A percentile compares a stretch with the other conserved stretches of the same genome.
Conservation (phyloP, 2,888 invertebrate genomes). For the Hecatera dysodea region DNA sequence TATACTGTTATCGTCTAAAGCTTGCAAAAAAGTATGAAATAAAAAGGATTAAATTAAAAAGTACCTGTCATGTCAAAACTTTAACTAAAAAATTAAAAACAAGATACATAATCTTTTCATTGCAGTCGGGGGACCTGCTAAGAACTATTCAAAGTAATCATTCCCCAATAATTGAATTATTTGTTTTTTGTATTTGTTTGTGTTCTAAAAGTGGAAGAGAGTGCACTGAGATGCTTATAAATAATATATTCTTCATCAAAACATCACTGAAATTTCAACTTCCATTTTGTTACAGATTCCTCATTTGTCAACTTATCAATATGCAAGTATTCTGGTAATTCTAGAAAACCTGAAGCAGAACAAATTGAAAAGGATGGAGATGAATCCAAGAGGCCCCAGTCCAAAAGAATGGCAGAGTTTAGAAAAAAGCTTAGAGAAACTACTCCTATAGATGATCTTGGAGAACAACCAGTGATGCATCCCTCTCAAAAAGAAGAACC, state of each 20-base stretch:
- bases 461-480: conserved; percentile 93
- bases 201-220: not conserved
- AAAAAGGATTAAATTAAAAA: too few species aligned
- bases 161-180: too few species aligned
- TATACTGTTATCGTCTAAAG: too few species aligned
- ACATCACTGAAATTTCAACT: not conserved
- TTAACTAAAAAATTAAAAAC: too few species aligned
- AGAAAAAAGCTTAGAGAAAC: conserved; percentile 94
- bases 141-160: too few species aligned
- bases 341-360: conserved; percentile 64
- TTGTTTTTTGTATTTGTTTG: too few species aligned
- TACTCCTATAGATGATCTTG: conserved; percentile 93
- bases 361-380: conserved; percentile 22
- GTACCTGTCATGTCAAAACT: too few species aligned
- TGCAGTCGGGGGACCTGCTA: too few species aligned
- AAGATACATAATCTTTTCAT: too few species aligned
- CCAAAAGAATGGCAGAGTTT: conserved; percentile 92
- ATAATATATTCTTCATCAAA: not conserved
- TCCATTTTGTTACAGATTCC: conserved; percentile 45
- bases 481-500: conserved; percentile 95
- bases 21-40: too few species aligned
- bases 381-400: conserved; percentile 74
- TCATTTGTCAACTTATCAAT: conserved; percentile 30
- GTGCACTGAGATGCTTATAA: not conserved
- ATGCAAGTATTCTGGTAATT: conserved; percentile 71